A percentile compares a stretch with the other conserved stretches of the same genome.
These are phyloP conservation scores for Zaprionus inermis DNA, from an alignment of 1,140 invertebrate species.

Conservation along the genomic window DNA sequence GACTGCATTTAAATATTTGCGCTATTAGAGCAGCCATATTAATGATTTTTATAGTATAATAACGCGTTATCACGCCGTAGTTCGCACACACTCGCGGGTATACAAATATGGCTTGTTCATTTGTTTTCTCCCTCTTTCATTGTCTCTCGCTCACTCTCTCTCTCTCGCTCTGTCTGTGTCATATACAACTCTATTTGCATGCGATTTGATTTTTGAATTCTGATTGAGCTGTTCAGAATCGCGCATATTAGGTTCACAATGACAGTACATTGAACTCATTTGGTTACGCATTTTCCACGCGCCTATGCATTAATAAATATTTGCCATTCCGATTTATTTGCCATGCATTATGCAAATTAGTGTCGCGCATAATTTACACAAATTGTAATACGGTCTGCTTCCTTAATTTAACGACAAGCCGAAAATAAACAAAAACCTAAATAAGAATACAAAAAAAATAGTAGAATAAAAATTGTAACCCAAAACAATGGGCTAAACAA, in stretches of 20 bases:
- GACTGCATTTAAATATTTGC: slow-evolving; percentile 67
- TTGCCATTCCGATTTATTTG: slow-evolving; percentile 71
- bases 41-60: slow-evolving; percentile 80
- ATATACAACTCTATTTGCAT: slow-evolving; percentile 35
- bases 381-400: slow-evolving; percentile 68
- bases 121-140: slow-evolving; percentile 36
- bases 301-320: slow-evolving; percentile 68
- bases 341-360: slow-evolving; percentile 75
- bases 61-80: slow-evolving; percentile 78
- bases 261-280: slow-evolving; percentile 33
- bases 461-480: slow-evolving; percentile 32
- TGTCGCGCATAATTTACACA: slow-evolving; percentile 65
- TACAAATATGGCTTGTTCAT: slow-evolving; percentile 73
- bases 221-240: slow-evolving; percentile 70
- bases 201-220: slow-evolving; percentile 65
- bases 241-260: slow-evolving; percentile 57
- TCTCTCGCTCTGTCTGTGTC: not conserved
- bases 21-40: slow-evolving; percentile 72
- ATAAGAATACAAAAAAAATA: not conserved
- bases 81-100: slow-evolving; percentile 40
- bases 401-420: slow-evolving; percentile 72
- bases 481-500: slow-evolving; percentile 21
- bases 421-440: not conserved
- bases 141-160: not conserved
- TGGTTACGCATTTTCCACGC: slow-evolving; percentile 53